Base-by-base conservation (phyloP, 2,797 vertebrate genomes). In the Cynodonichthys magdalenae region DNA sequence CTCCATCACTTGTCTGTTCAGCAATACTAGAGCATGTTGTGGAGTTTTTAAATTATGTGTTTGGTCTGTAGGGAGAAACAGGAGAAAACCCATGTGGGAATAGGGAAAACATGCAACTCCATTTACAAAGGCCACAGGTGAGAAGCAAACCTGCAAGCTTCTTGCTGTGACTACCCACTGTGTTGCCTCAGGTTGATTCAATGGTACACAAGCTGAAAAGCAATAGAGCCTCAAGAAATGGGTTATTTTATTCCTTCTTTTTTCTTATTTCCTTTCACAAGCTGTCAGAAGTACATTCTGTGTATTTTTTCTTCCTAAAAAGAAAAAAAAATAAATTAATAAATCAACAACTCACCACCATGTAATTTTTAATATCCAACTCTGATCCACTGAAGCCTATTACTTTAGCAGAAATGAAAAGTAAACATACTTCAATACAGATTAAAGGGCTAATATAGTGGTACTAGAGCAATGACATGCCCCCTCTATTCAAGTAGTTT, bases 391-490 rank as follows among this genome's bases (percentile, higher is more conserved):
- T 77, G 68, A 74, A 75, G 65, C 66, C 68, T 54, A 82, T 88
- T 81, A 85, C 78, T 64, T 59, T 57, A 36, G 42, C 59, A 53
- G 89, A 79, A 90, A 77, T 89, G 82, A 78, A 90, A 90, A 69
- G 68, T 88, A 92, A 92, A 92, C 87, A 91, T 74, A 83, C 75
- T 84, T 91, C 78, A 84, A 57, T 79, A 74, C 79, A 80, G 88
- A 87, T 89, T 85, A 91, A 92, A 90, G 60, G 52, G 41, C 81
- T 76, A 80, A 86, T 67, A 85, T 87, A 89, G 90, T 84, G 75
- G 76, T 81, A 81, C 90, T 85, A 84, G 66, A 71, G 54, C 72
- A 74, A 64, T 87, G 81, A 85, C 86, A 89, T 82, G 85, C 84
- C 69, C 24, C 74, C 68, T 69, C 63, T 81, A 80, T 82, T 82